Conservation (phyloP, 92 coral and sea anemone genomes). For the Zoanthus solanderi region DNA sequence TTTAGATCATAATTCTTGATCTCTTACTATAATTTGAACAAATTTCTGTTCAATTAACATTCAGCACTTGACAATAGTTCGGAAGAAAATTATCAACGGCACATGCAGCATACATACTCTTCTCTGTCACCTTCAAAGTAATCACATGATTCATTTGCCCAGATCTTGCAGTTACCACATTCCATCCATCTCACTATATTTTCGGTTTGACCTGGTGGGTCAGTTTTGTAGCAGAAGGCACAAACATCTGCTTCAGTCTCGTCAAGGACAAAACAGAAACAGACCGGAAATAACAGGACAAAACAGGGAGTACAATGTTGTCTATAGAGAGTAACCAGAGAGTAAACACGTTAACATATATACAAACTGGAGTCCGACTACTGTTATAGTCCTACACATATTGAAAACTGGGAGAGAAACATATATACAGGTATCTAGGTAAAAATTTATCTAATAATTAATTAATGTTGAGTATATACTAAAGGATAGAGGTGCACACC, state of each 20-base stretch:
- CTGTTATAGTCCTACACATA: no score
- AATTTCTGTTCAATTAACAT: not conserved
- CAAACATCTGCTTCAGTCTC: conserved; percentile 42
- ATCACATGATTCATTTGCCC: conserved; percentile 52
- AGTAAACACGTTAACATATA: no score
- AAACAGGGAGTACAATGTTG: no score
- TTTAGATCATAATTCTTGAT: no score
- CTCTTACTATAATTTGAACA: not conserved
- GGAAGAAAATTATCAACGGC: conserved; percentile 19
- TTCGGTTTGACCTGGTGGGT: conserved; percentile 33
- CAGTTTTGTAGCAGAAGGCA: conserved; percentile 53
- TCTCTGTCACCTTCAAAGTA: conserved; percentile 28
- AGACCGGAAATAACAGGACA: no score
- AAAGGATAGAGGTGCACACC: no score
- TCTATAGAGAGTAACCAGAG: no score
- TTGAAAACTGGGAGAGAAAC: no score
- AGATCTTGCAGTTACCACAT: conserved; percentile 48
- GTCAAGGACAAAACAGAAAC: not conserved
- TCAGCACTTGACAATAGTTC: conserved; percentile 12
- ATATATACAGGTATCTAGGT: no score
- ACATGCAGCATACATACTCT: conserved; percentile 53
- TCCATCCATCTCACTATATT: conserved; percentile 44
- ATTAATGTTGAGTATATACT: no score
- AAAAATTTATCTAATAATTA: no score
- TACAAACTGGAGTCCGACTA: no score